A percentile compares a stretch with the other conserved stretches of the same genome.
These are phyloP conservation scores for Garra rufa DNA, from an alignment of 2,113 vertebrate species.

Conservation along the genomic window DNA sequence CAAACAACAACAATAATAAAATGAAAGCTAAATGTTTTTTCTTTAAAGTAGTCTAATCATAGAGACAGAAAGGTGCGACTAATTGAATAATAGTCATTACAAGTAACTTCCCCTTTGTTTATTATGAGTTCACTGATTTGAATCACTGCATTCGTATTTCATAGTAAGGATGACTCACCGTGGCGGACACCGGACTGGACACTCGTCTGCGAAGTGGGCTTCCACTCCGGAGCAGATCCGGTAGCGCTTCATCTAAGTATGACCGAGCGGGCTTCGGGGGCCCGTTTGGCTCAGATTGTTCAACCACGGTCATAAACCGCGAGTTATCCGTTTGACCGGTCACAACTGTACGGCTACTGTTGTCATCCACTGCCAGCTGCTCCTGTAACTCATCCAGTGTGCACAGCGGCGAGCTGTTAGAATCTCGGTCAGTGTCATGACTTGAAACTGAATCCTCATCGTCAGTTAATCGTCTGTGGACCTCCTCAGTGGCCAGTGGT, in stretches of 20 bases:
- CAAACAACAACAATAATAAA: not conserved
- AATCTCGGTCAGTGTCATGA: slow-evolving; percentile 40
- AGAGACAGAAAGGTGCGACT: not conserved
- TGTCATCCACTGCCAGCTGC: slow-evolving; percentile 34
- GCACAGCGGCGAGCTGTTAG: slow-evolving; percentile 59
- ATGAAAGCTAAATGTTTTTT: not conserved
- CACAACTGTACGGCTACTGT: slow-evolving; percentile 46
- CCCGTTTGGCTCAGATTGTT: slow-evolving; percentile 10
- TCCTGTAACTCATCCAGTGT: slow-evolving; percentile 60
- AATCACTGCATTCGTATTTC: not conserved
- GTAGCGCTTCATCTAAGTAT: slow-evolving; percentile 65
- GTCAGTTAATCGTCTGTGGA: slow-evolving; percentile 6
- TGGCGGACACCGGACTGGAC: slow-evolving; percentile 74
- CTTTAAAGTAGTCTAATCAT: not conserved
- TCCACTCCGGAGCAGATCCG: slow-evolving; percentile 74
- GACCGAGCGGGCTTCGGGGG: slow-evolving; percentile 32
- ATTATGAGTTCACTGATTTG: not conserved
- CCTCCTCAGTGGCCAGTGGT: not conserved
- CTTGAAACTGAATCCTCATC: not conserved
- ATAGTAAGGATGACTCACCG: slow-evolving; percentile 59
- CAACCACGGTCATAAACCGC: not conserved
- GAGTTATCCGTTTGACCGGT: slow-evolving; percentile 21
- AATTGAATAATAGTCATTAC: not conserved
- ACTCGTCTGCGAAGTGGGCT: slow-evolving; percentile 69
- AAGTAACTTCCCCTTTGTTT: not conserved